Evolutionary conservation across 1,140 invertebrate species (phyloP).

Genomic region (Ladona fulva): DNA sequence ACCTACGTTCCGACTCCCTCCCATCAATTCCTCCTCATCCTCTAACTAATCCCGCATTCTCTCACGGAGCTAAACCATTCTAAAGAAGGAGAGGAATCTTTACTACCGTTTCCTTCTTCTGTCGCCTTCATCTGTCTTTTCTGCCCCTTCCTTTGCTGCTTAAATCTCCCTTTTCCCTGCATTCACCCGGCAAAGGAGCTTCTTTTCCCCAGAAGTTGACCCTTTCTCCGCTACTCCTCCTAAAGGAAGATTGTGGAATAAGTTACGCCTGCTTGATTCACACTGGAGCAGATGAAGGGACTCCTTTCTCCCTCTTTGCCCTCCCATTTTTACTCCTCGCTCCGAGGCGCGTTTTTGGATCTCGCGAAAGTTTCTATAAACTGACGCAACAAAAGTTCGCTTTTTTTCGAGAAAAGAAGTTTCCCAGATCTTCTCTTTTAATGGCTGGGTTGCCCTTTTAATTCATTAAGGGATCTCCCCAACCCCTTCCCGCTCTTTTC

Average conservation of each 20-base stretch:
- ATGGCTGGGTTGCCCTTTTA: too few relatives aligned
- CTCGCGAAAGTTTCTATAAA: too few relatives aligned
- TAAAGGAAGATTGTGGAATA: neutral
- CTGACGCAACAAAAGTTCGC: too few relatives aligned
- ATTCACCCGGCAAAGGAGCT: neutral
- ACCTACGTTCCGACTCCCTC: neutral
- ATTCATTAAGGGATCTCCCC: too few relatives aligned
- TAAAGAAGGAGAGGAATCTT: neutral
- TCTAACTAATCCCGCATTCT: neutral
- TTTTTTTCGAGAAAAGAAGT: too few relatives aligned
- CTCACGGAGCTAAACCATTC: neutral
- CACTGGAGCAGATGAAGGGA: too few relatives aligned
- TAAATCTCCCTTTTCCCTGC: neutral
- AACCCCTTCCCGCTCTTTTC: too few relatives aligned
- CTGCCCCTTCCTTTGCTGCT: neutral
- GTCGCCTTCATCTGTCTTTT: neutral
- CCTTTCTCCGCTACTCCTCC: neutral
- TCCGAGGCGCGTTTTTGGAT: too few relatives aligned
- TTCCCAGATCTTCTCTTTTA: too few relatives aligned
- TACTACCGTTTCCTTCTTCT: neutral
- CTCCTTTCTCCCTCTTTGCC: too few relatives aligned
- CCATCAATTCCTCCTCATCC: neutral
- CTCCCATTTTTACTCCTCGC: too few relatives aligned
- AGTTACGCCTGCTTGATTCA: too few relatives aligned
- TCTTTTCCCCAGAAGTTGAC: neutral